These are phyloP conservation scores for Theretra japonica DNA, from an alignment of 2,888 invertebrate species.

Conservation along the genomic window DNA sequence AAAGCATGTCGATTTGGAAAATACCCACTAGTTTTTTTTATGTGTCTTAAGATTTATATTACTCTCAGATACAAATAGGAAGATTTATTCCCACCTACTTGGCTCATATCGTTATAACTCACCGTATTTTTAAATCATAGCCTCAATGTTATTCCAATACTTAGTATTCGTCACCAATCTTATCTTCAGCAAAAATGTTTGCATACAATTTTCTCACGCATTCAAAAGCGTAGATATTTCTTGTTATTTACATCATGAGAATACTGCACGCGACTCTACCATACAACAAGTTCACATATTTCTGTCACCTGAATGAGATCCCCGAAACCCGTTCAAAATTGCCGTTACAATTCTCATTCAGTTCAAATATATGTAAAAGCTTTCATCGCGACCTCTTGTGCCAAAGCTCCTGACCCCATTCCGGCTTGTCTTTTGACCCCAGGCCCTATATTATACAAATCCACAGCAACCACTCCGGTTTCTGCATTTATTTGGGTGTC, in stretches of 20 bases:
- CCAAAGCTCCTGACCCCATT: constrained; percentile 57
- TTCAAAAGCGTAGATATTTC: too few relatives aligned
- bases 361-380: constrained; percentile 65
- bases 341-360: constrained; percentile 38
- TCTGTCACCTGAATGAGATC: neutral
- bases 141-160: too few relatives aligned
- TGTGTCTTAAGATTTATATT: too few relatives aligned
- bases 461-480: constrained; percentile 41
- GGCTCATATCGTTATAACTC: too few relatives aligned
- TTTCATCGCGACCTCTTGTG: constrained; percentile 56
- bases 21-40: too few relatives aligned
- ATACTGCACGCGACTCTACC: neutral
- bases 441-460: constrained; percentile 62
- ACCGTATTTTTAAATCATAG: too few relatives aligned
- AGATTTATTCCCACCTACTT: too few relatives aligned
- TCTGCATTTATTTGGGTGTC: constrained; percentile 60
- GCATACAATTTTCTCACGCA: too few relatives aligned
- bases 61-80: too few relatives aligned
- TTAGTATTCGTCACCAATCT: too few relatives aligned
- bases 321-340: constrained; percentile 1
- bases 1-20: too few relatives aligned
- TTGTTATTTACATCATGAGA: neutral
- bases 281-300: neutral
- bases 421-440: constrained; percentile 58
- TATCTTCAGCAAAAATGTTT: too few relatives aligned